phyloP scores from a whole-genome alignment of 2,797 vertebrate species.

The Geotrypetes seraphini region DNA sequence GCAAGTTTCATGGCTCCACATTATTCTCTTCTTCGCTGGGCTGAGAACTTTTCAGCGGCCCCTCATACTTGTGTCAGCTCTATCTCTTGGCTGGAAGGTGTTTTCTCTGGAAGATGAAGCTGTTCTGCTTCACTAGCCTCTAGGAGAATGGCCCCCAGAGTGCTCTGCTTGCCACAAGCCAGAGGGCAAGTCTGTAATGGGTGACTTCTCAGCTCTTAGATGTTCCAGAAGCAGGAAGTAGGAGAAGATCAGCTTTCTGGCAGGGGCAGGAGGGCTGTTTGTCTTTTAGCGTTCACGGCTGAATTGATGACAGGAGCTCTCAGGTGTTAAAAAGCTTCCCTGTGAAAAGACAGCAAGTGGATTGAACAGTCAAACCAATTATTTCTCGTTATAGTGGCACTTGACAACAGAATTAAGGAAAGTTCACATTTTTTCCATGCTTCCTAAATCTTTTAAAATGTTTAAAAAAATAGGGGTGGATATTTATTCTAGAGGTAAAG shows the following conservation, averaged over 20 bases:
- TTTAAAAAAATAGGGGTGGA: too few species aligned
- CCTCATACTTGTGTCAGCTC: not conserved
- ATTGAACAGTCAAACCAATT: too few species aligned
- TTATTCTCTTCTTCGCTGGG: too few species aligned
- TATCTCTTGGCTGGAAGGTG: not conserved
- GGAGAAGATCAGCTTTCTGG: slow-evolving; percentile 56
- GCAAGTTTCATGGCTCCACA: too few species aligned
- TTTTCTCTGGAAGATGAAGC: slow-evolving; percentile 22
- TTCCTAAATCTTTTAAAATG: too few species aligned
- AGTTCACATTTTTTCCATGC: too few species aligned
- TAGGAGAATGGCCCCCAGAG: not conserved
- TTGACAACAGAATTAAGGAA: too few species aligned
- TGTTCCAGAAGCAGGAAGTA: slow-evolving; percentile 7
- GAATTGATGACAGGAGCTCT: slow-evolving; percentile 30
- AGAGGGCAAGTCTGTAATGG: not conserved
- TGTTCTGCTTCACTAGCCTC: slow-evolving; percentile 35
- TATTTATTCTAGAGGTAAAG: too few species aligned
- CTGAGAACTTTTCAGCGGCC: too few species aligned
- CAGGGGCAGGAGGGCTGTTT: slow-evolving; percentile 66
- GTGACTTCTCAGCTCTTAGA: slow-evolving; percentile 15
- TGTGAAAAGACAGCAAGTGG: too few species aligned
- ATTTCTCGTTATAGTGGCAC: too few species aligned
- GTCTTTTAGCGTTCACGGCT: slow-evolving; percentile 48
- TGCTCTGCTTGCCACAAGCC: not conserved
- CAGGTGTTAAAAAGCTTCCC: too few species aligned